These are phyloP conservation scores for Bufo gargarizans DNA, from an alignment of 2,113 vertebrate genomes.

Conservation along the genomic window DNA sequence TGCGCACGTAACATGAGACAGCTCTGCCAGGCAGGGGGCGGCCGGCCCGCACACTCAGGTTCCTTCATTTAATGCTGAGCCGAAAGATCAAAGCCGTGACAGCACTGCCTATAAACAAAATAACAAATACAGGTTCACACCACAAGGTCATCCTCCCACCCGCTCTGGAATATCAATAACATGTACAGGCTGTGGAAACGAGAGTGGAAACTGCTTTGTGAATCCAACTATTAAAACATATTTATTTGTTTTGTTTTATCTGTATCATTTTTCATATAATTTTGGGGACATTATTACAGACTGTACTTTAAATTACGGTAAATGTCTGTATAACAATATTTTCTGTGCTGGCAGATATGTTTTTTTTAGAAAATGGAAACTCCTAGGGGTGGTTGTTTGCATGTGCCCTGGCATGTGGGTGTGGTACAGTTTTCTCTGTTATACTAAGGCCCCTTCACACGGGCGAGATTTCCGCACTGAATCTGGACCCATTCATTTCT, in stretches of 20 bases:
- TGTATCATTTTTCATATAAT: neutral
- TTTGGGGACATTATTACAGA: neutral
- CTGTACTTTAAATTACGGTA: no score
- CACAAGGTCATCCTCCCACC: neutral
- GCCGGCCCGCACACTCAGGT: neutral
- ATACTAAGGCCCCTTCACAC: no score
- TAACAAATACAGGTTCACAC: slow-evolving; percentile 2
- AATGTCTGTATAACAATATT: no score
- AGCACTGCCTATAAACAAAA: slow-evolving; percentile 27
- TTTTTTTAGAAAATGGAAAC: no score
- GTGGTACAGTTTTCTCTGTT: no score
- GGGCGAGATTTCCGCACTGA: no score
- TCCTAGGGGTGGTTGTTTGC: no score
- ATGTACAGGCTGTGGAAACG: neutral
- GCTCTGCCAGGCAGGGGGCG: slow-evolving; percentile 18
- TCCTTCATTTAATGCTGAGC: slow-evolving; percentile 6
- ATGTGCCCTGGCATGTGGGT: no score
- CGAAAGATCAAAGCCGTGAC: neutral
- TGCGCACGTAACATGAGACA: slow-evolving; percentile 45
- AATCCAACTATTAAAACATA: neutral
- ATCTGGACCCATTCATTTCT: no score
- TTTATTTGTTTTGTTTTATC: neutral
- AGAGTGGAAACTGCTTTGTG: neutral
- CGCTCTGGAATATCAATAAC: neutral
- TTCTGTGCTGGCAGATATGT: no score